Evolutionary conservation across 2,113 vertebrate species (phyloP).

Genomic region (Labeo rohita): DNA sequence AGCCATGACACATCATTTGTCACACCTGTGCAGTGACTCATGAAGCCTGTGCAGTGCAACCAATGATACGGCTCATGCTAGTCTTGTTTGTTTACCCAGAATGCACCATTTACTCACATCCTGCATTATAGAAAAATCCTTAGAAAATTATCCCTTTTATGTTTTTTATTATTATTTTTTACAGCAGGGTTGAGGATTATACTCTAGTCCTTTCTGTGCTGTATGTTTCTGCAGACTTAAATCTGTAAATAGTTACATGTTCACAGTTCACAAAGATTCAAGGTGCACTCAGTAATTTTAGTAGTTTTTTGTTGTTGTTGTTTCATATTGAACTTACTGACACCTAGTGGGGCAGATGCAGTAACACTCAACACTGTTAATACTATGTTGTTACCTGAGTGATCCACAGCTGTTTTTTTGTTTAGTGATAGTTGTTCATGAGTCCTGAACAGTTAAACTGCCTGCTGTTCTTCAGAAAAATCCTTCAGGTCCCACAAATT

Average conservation of each 20-base stretch:
- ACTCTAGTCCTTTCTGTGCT: neutral
- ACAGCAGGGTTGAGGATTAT: neutral
- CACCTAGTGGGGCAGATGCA: neutral
- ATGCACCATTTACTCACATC: neutral
- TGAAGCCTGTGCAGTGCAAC: slow-evolving; percentile 45
- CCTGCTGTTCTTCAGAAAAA: no score
- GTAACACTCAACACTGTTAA: neutral
- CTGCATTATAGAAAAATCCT: neutral
- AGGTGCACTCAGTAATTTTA: neutral
- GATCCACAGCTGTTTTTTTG: no score
- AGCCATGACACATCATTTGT: slow-evolving; percentile 55
- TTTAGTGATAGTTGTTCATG: no score
- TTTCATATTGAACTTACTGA: neutral
- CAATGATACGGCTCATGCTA: slow-evolving; percentile 24
- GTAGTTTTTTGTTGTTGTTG: neutral
- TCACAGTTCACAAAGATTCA: neutral
- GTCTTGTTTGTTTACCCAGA: slow-evolving; percentile 41
- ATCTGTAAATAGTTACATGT: neutral
- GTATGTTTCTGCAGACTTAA: neutral
- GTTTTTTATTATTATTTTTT: neutral
- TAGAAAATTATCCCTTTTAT: neutral
- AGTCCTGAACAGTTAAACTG: no score
- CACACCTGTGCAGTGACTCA: slow-evolving; percentile 59
- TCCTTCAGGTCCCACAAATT: no score
- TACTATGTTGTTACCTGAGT: no score